A percentile compares a stretch with the other conserved stretches of the same genome.
phyloP scores from a whole-genome alignment of 2,888 invertebrate genomes.

The Morinoia aosen region DNA sequence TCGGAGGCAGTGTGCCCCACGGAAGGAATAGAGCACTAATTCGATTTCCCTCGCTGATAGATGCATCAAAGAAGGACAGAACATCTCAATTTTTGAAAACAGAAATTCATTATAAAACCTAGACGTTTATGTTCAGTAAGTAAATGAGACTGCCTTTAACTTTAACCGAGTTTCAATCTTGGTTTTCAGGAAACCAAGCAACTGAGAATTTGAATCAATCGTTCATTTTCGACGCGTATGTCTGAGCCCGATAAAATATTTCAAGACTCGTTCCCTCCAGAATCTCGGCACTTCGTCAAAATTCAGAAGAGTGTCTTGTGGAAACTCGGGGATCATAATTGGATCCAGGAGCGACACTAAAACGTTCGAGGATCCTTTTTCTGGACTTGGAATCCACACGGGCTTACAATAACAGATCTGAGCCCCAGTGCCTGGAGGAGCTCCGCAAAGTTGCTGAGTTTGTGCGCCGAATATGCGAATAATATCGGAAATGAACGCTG shows the following conservation, averaged over 20 bases:
- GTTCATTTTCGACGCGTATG: neutral
- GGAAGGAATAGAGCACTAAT: too few species aligned
- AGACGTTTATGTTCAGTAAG: neutral
- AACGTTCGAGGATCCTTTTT: conserved; percentile 44
- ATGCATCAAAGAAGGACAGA: too few species aligned
- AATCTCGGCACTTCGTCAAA: conserved; percentile 49
- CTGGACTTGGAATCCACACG: conserved; percentile 46
- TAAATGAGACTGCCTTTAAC: neutral
- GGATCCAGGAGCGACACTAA: conserved; percentile 48
- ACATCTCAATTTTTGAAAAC: too few species aligned
- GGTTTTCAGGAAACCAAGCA: neutral
- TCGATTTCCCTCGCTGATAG: too few species aligned
- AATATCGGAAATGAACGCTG: neutral
- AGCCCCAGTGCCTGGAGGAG: conserved; percentile 6
- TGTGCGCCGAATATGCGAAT: neutral
- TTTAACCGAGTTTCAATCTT: neutral
- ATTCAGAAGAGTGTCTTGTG: conserved; percentile 44
- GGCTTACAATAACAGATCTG: conserved; percentile 42
- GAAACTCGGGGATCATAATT: conserved; percentile 45
- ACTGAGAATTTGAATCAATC: neutral
- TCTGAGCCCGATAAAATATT: neutral
- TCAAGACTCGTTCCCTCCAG: neutral
- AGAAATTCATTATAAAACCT: too few species aligned
- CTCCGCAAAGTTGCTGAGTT: neutral
- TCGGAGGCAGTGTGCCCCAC: too few species aligned